phyloP scores from a whole-genome alignment of 2,797 vertebrate genomes.

The Peromyscus eremicus region DNA sequence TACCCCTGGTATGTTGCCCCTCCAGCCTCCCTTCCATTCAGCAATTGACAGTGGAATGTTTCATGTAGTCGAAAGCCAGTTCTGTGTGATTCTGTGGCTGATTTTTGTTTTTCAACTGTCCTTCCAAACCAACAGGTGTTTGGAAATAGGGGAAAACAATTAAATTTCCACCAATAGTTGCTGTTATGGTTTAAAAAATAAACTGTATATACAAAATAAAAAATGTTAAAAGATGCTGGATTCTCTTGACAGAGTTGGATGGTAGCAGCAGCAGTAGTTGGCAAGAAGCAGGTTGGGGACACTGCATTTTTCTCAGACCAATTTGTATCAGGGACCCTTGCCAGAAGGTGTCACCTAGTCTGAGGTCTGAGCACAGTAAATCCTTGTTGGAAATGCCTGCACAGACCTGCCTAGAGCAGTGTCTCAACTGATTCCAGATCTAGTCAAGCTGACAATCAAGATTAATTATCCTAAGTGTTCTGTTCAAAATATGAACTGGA shows the following conservation, averaged over 20 bases:
- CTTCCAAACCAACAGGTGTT: slow-evolving; percentile 84
- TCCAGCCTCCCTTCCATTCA: not conserved
- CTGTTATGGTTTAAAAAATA: slow-evolving; percentile 95
- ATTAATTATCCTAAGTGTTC: not conserved
- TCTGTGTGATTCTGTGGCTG: slow-evolving; percentile 77
- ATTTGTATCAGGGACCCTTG: not conserved
- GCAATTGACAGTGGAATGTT: slow-evolving; percentile 72
- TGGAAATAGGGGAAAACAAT: slow-evolving; percentile 70
- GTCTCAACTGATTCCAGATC: not conserved
- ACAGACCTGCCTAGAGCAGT: not conserved
- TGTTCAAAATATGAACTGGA: not conserved
- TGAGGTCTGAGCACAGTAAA: not conserved
- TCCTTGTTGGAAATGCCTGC: not conserved
- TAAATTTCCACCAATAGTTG: slow-evolving; percentile 90
- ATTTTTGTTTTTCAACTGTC: slow-evolving; percentile 65
- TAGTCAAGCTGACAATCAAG: not conserved
- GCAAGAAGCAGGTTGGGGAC: not conserved
- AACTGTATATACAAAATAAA: slow-evolving; percentile 76
- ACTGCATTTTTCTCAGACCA: not conserved
- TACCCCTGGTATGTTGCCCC: not conserved
- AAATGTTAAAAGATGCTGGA: not conserved
- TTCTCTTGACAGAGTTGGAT: not conserved
- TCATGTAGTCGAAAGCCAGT: slow-evolving; percentile 62
- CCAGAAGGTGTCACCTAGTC: not conserved
- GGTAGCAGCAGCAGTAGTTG: not conserved